These are phyloP conservation scores for Sminthurides aquaticus DNA, from an alignment of 2,888 invertebrate species.

Conservation along the genomic window DNA sequence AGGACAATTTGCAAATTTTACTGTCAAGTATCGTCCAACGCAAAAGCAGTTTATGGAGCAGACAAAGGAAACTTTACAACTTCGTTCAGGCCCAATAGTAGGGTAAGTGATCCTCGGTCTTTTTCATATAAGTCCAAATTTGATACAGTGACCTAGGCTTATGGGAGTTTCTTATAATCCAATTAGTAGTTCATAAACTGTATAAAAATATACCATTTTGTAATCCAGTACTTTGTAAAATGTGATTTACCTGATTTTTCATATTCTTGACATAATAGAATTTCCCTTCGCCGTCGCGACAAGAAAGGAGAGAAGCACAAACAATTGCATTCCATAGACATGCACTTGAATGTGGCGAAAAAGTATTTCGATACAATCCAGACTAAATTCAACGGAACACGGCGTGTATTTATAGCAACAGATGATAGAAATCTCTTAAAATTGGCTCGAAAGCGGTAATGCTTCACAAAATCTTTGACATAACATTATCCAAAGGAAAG, in stretches of 20 bases:
- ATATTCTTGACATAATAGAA: too few species aligned
- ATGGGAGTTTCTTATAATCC: too few species aligned
- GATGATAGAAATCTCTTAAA: constrained; percentile 32
- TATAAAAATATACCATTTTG: too few species aligned
- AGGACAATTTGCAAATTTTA: constrained; percentile 30
- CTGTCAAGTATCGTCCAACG: constrained; percentile 19
- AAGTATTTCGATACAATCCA: constrained; percentile 30
- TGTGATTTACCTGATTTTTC: too few species aligned
- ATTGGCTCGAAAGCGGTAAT: constrained; percentile 25
- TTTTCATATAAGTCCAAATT: background rate
- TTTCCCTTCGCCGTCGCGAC: constrained; percentile 29
- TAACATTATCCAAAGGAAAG: too few species aligned
- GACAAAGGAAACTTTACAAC: constrained; percentile 22
- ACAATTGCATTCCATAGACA: constrained; percentile 28
- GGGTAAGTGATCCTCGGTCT: constrained; percentile 23
- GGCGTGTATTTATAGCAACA: constrained; percentile 29
- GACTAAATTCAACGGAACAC: constrained; percentile 15
- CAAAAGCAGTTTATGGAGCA: constrained; percentile 23
- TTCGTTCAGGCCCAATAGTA: constrained; percentile 23
- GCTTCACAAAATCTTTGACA: background rate
- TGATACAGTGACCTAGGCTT: too few species aligned
- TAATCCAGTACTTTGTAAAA: too few species aligned
- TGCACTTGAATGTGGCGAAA: constrained; percentile 28
- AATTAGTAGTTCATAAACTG: too few species aligned
- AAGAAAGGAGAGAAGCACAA: constrained; percentile 33